Evolutionary conservation across 2,888 invertebrate species (phyloP).

Genomic region (Tipula confusa): DNA sequence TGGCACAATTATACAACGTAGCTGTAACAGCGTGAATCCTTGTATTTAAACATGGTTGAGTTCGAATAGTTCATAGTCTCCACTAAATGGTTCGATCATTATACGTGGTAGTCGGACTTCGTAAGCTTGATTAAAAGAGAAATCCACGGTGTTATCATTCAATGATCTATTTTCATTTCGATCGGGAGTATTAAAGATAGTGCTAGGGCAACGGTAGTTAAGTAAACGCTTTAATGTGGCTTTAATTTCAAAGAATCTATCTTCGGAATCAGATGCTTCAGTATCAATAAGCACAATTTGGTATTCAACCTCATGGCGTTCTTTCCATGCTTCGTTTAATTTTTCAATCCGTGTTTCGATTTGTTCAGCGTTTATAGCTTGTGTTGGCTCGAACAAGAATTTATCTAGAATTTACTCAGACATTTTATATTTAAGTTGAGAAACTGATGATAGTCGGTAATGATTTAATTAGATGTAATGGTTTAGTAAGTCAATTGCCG

Average conservation of each 20-base stretch:
- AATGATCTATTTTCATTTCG: too few species aligned
- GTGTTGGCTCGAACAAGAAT: not conserved
- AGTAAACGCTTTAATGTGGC: not conserved
- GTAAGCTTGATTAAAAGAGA: too few species aligned
- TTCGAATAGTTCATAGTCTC: not conserved
- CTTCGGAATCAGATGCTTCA: not conserved
- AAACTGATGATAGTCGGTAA: too few species aligned
- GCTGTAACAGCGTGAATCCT: not conserved
- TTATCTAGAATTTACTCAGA: not conserved
- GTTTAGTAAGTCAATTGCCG: too few species aligned
- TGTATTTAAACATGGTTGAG: not conserved
- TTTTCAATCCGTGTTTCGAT: not conserved
- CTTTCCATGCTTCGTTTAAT: not conserved
- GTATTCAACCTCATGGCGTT: not conserved
- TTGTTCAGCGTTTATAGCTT: not conserved
- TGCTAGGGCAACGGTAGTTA: not conserved
- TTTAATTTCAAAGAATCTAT: not conserved
- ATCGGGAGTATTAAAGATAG: not conserved
- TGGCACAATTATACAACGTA: not conserved
- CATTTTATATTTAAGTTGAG: not conserved
- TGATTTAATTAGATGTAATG: too few species aligned
- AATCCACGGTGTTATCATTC: too few species aligned
- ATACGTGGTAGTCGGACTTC: too few species aligned
- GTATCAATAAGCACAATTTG: not conserved
- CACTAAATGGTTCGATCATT: not conserved